Evolutionary conservation across 1,140 invertebrate species (phyloP).

Genomic region (Onthophagus taurus): DNA sequence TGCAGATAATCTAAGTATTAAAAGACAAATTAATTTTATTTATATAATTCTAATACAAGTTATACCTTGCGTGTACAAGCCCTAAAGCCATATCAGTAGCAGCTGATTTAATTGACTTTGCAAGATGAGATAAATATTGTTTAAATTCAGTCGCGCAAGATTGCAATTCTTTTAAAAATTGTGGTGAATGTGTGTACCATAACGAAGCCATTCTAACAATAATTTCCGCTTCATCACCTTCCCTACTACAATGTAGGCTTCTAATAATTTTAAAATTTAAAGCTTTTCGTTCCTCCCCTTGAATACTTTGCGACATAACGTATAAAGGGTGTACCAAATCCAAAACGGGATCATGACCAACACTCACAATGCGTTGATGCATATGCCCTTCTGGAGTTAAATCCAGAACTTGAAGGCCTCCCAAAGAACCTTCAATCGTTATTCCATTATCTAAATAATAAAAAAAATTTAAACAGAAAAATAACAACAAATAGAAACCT

Average conservation of each 20-base stretch:
- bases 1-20: conserved; percentile 44
- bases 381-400: conserved; percentile 73
- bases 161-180: conserved; percentile 74
- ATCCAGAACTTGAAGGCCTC: conserved; percentile 84
- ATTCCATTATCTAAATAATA: conserved; percentile 43
- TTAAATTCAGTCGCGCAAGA: conserved; percentile 70
- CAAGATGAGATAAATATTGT: conserved; percentile 60
- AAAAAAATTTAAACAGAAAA: conserved; percentile 5
- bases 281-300: conserved; percentile 45
- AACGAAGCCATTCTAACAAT: conserved; percentile 78
- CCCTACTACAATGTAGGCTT: conserved; percentile 33
- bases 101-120: conserved; percentile 74
- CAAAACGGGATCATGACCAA: conserved; percentile 65
- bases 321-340: conserved; percentile 44
- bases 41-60: conserved; percentile 14
- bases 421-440: conserved; percentile 72
- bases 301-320: conserved; percentile 32
- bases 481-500: conserved; percentile 22
- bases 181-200: conserved; percentile 85
- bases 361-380: conserved; percentile 77
- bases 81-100: conserved; percentile 91
- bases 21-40: conserved; percentile 4
- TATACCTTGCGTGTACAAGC: conserved; percentile 61
- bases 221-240: conserved; percentile 34
- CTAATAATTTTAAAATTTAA: conserved; percentile 55